These are phyloP conservation scores for Enteromius afrohamiltoni DNA, from an alignment of 2,797 vertebrate species.

Conservation along the genomic window DNA sequence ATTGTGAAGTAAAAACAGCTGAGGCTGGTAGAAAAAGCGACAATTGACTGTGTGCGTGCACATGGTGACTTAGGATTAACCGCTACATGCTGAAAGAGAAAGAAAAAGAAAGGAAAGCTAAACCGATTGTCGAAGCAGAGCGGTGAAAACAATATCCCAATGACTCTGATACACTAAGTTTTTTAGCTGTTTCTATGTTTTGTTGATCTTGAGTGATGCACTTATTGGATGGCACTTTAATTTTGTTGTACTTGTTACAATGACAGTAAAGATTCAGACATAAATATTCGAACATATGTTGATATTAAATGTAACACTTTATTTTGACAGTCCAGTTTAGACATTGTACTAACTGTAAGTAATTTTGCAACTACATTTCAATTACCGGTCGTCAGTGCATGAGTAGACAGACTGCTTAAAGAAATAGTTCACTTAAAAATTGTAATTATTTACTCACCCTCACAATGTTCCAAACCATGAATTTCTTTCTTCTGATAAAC, in stretches of 20 bases:
- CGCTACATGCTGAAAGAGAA: conserved; percentile 15
- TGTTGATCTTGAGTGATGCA: too few relatives aligned
- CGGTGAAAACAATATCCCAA: conserved; percentile 8
- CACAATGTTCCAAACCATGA: neutral
- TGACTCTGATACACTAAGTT: neutral
- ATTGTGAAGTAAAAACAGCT: conserved; percentile 59
- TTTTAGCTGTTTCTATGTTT: too few relatives aligned
- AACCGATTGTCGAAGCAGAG: neutral
- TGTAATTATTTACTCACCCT: neutral
- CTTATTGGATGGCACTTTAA: too few relatives aligned
- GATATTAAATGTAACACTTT: neutral
- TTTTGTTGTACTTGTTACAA: too few relatives aligned
- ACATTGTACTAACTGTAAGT: neutral
- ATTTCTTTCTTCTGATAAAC: neutral
- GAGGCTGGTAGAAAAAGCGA: conserved; percentile 49
- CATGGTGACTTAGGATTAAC: conserved; percentile 53
- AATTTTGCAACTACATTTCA: neutral
- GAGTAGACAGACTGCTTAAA: neutral
- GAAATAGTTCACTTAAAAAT: neutral
- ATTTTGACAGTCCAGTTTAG: neutral
- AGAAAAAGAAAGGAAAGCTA: neutral
- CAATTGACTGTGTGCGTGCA: conserved; percentile 51
- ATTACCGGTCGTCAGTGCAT: neutral
- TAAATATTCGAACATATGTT: neutral
- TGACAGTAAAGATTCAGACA: too few relatives aligned